Evolutionary conservation across 2,113 vertebrate genomes (phyloP).

Genomic region (Ptilonorhynchus violaceus): DNA sequence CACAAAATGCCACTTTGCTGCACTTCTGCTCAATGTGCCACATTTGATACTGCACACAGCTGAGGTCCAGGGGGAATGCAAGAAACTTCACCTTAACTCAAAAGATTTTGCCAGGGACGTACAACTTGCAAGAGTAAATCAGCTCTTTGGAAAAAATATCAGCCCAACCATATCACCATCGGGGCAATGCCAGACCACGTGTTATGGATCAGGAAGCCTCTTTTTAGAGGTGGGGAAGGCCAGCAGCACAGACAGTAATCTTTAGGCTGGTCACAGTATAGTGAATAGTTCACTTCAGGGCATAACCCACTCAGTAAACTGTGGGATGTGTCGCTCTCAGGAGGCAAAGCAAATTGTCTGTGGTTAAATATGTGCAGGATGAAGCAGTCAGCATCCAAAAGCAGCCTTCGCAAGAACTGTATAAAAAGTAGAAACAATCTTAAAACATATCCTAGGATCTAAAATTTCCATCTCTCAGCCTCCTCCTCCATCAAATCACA

Average conservation of each 20-base stretch:
- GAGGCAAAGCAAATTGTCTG: slow-evolving; percentile 58
- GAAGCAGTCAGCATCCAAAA: slow-evolving; percentile 5
- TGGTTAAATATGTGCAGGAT: slow-evolving; percentile 14
- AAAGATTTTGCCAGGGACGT: neutral
- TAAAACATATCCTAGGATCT: neutral
- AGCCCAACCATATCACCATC: neutral
- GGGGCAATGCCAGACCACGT: rapidly evolving
- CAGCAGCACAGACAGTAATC: neutral
- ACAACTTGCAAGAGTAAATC: neutral
- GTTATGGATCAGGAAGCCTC: neutral
- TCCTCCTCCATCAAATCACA: neutral
- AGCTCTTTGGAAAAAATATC: neutral
- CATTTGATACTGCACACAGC: neutral
- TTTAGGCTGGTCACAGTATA: neutral
- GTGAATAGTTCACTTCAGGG: slow-evolving; percentile 5
- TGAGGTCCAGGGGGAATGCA: neutral
- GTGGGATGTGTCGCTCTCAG: neutral
- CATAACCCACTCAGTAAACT: slow-evolving; percentile 18
- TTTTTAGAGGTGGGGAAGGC: neutral
- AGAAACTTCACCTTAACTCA: neutral
- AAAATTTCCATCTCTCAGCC: slow-evolving; percentile 16
- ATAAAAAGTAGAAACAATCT: slow-evolving; percentile 23
- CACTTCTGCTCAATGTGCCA: rapidly evolving
- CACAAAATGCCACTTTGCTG: neutral
- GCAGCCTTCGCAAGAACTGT: neutral